Evolutionary conservation across 1,140 invertebrate species (phyloP).

Genomic region (Apis florea): DNA sequence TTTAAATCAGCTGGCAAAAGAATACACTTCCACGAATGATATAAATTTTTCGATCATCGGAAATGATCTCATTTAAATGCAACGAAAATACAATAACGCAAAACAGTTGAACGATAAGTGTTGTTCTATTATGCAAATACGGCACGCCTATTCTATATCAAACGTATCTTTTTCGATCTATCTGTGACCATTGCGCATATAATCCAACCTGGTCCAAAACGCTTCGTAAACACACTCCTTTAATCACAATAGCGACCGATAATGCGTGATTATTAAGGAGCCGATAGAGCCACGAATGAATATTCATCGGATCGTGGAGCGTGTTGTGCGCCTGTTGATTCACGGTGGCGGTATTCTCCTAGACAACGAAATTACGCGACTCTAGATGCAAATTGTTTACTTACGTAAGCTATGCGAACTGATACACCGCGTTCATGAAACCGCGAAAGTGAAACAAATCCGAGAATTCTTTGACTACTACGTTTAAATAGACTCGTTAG

Average conservation of each 20-base stretch:
- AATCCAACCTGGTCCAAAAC: neutral
- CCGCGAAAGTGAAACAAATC: conserved; percentile 17
- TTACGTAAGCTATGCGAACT: conserved; percentile 45
- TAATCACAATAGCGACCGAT: neutral
- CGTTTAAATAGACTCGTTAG: neutral
- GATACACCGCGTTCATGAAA: conserved; percentile 14
- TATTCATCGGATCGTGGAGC: conserved; percentile 38
- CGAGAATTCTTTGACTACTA: neutral
- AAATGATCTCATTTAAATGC: neutral
- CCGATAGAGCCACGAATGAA: conserved; percentile 26
- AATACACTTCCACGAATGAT: conserved; percentile 4
- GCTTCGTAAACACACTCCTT: conserved; percentile 38
- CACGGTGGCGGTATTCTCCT: neutral
- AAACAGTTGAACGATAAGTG: no score
- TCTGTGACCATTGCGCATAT: neutral
- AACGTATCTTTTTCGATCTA: neutral
- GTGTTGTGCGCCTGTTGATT: neutral
- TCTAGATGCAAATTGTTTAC: conserved; percentile 48
- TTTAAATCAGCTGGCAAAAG: neutral
- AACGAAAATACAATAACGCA: neutral
- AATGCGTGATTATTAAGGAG: conserved; percentile 18
- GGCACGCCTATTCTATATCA: no score
- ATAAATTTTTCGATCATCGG: neutral
- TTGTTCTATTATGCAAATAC: conserved; percentile 20
- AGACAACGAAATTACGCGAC: conserved; percentile 29